Percentiles rank a stretch among this genome's conserved stretches.
Evolutionary conservation across 2,888 invertebrate species (phyloP).

Genomic region (Molorchus minor): DNA sequence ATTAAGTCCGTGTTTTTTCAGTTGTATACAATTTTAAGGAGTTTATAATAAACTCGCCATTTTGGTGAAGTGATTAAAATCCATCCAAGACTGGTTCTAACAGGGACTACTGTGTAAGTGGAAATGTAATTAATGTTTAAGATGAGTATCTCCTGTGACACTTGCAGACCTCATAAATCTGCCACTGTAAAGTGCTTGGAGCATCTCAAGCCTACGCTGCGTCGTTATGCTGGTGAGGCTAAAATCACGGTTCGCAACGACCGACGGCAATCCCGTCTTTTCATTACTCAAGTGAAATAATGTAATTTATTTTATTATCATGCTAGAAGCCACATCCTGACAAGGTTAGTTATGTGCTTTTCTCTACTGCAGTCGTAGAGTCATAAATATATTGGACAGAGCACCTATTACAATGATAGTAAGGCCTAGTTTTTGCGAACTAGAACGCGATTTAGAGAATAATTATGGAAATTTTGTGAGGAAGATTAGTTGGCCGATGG

Average conservation of each 20-base stretch:
- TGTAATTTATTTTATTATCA: slow-evolving; percentile 10
- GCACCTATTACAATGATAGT: background rate
- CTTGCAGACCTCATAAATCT: slow-evolving; percentile 4
- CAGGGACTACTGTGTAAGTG: background rate
- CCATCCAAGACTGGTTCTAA: too few species aligned
- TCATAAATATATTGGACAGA: background rate
- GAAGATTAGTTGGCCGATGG: too few species aligned
- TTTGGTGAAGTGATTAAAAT: too few species aligned
- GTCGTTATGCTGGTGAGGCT: slow-evolving; percentile 9
- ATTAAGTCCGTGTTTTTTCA: too few species aligned
- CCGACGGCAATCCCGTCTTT: background rate
- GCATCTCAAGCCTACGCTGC: background rate
- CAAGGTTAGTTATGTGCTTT: slow-evolving; percentile 6
- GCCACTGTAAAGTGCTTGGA: slow-evolving; percentile 6
- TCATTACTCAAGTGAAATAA: slow-evolving; percentile 1
- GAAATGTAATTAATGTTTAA: background rate
- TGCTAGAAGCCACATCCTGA: slow-evolving; percentile 6
- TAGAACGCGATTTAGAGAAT: too few species aligned
- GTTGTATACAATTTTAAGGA: too few species aligned
- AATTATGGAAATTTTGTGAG: too few species aligned
- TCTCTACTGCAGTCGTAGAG: background rate
- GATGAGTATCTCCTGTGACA: slow-evolving; percentile 11
- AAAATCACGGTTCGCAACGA: slow-evolving; percentile 9
- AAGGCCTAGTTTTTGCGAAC: background rate
- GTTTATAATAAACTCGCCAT: too few species aligned